These are phyloP conservation scores for Emydura subglobosa DNA, from an alignment of 2,113 vertebrate genomes.

Conservation along the genomic window DNA sequence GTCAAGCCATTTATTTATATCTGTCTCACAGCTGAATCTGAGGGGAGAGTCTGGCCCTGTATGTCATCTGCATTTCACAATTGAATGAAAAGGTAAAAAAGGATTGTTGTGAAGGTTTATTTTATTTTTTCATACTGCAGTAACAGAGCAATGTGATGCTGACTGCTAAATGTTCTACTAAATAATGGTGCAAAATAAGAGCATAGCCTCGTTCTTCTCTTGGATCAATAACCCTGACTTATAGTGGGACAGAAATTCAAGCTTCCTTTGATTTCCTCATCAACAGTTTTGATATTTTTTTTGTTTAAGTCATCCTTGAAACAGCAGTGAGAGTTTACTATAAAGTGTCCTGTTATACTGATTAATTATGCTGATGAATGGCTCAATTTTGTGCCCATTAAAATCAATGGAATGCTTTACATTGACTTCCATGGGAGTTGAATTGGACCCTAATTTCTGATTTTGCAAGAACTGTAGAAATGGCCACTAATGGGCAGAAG, in stretches of 20 bases:
- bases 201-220: neutral
- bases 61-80: neutral
- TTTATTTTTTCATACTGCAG: neutral
- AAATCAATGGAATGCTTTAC: neutral
- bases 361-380: neutral
- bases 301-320: neutral
- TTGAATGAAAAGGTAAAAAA: neutral
- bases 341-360: neutral
- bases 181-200: neutral
- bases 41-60: neutral
- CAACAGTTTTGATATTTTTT: neutral
- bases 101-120: neutral
- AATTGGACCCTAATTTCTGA: neutral
- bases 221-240: neutral
- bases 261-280: neutral
- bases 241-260: neutral
- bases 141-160: neutral
- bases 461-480: neutral
- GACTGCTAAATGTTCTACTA: neutral
- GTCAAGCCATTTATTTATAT: neutral
- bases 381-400: neutral
- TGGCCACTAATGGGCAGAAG: neutral
- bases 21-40: neutral
- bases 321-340: neutral
- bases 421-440: neutral